These are phyloP conservation scores for Drosophila yooni DNA, from an alignment of 2,888 invertebrate species.

Conservation along the genomic window DNA sequence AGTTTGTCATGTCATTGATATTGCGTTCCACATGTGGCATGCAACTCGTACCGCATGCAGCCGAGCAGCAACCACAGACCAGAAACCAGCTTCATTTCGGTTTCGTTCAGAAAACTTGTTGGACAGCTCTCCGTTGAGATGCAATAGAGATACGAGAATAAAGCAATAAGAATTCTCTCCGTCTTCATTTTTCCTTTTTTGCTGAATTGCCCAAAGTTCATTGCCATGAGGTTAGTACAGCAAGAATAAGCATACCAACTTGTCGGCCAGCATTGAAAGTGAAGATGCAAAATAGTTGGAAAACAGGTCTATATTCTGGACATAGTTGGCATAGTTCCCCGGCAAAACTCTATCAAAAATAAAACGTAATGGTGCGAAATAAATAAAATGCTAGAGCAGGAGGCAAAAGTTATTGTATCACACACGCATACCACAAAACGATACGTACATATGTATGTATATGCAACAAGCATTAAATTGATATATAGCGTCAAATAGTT, in stretches of 20 bases:
- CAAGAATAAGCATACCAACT: constrained; percentile 3
- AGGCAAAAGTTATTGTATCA: constrained; percentile 3
- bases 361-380: constrained; percentile 40
- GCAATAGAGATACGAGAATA: constrained; percentile 48
- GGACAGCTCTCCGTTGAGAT: constrained; percentile 60
- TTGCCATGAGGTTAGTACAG: constrained; percentile 52
- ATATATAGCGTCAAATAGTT: constrained; percentile 35
- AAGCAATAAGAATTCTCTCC: constrained; percentile 44
- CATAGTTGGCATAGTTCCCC: constrained; percentile 43
- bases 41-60: constrained; percentile 64
- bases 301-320: constrained; percentile 53
- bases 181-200: constrained; percentile 11
- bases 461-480: constrained; percentile 11
- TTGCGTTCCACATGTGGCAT: constrained; percentile 70
- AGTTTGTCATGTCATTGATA: constrained; percentile 45
- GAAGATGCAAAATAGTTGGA: constrained; percentile 72
- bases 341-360: constrained; percentile 3
- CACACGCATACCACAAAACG: not conserved
- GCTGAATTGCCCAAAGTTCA: constrained; percentile 59
- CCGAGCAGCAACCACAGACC: constrained; percentile 17
- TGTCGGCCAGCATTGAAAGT: constrained; percentile 58
- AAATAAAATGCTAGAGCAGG: constrained; percentile 24
- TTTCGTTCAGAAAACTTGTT: constrained; percentile 75
- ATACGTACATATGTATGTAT: not conserved
- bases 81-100: constrained; percentile 71